These are phyloP conservation scores for Pseudococcus jackbeardsleyi DNA, from an alignment of 2,888 invertebrate genomes.

Conservation along the genomic window DNA sequence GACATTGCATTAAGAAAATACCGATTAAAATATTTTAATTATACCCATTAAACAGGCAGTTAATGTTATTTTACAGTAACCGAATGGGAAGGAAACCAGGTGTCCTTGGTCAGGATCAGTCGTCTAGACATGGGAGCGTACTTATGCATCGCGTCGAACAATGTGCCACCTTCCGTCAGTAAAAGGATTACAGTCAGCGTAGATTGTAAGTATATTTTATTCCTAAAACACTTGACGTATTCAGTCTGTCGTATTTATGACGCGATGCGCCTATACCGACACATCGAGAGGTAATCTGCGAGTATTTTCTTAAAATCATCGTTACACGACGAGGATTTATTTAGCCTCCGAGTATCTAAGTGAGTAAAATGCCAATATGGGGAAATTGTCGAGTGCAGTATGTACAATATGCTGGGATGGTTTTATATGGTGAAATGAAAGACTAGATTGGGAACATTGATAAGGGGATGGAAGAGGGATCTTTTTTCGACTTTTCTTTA, in stretches of 20 bases:
- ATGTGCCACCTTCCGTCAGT: conserved; percentile 90
- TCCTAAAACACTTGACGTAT: conserved; percentile 52
- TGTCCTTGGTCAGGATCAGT: conserved; percentile 87
- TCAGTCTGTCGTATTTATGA: conserved; percentile 25
- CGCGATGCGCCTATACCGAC: neutral
- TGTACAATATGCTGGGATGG: neutral
- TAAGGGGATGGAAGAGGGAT: no score
- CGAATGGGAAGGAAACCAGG: conserved; percentile 87
- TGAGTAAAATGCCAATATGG: no score
- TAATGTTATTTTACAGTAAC: conserved; percentile 64
- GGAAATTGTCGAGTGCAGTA: no score
- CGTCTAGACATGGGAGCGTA: conserved; percentile 92
- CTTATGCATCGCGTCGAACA: conserved; percentile 91
- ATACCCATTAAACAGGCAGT: conserved; percentile 47
- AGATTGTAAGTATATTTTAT: conserved; percentile 82
- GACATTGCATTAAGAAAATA: conserved; percentile 49
- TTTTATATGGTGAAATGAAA: no score
- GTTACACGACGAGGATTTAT: neutral
- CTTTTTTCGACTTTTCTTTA: no score
- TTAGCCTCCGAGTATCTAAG: conserved; percentile 9
- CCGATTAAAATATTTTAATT: conserved; percentile 53
- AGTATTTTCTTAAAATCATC: conserved; percentile 48
- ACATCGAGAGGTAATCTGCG: conserved; percentile 1
- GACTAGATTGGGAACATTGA: no score
- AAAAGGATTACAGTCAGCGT: conserved; percentile 94